Conservation (phyloP, 2,888 invertebrate species). For the Hyalella azteca region DNA sequence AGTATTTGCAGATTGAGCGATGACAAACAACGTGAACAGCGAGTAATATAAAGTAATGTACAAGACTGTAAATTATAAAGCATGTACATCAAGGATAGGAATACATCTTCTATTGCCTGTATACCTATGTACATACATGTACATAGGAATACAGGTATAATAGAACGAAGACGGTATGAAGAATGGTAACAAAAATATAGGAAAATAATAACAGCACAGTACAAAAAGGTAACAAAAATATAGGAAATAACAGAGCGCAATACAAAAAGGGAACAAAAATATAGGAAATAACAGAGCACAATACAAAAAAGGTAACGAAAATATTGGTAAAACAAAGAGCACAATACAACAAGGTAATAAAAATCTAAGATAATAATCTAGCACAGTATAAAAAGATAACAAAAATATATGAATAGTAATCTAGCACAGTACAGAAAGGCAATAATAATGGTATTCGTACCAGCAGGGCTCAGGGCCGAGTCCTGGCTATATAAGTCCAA, state of each 20-base stretch:
- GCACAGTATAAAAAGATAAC: neutral
- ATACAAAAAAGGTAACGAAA: neutral
- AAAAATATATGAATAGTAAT: neutral
- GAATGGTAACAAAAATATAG: neutral
- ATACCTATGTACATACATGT: too few species aligned
- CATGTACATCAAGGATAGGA: too few species aligned
- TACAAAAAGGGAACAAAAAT: too few species aligned
- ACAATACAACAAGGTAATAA: neutral
- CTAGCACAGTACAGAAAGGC: neutral
- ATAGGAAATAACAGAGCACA: neutral
- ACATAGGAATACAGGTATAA: too few species aligned
- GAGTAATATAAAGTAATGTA: too few species aligned
- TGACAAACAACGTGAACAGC: too few species aligned
- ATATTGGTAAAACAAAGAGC: neutral
- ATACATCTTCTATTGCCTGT: too few species aligned
- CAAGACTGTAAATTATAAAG: too few species aligned
- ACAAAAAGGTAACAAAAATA: neutral
- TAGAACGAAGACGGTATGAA: too few species aligned
- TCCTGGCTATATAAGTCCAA: neutral
- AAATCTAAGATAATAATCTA: neutral
- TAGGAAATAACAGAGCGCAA: neutral
- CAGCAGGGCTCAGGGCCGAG: neutral
- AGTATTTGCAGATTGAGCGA: too few species aligned
- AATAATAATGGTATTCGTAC: conserved; percentile 49
- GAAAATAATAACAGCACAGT: neutral